These are phyloP conservation scores for Galbula dea DNA, from an alignment of 2,113 vertebrate species.

Conservation along the genomic window DNA sequence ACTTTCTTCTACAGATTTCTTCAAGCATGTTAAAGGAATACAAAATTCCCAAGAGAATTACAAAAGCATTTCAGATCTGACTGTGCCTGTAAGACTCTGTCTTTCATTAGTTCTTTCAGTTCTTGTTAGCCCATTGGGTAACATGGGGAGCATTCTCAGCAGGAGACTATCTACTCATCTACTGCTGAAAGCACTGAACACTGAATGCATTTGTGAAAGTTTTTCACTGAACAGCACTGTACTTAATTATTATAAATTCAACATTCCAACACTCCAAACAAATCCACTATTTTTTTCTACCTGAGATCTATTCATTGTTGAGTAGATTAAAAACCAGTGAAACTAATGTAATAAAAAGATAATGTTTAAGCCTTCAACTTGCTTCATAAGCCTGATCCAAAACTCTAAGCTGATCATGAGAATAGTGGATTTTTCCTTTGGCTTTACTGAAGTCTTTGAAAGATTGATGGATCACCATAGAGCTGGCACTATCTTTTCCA, in stretches of 20 bases:
- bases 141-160: background rate
- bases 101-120: background rate
- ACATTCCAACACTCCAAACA: background rate
- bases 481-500: background rate
- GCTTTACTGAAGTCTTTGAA: background rate
- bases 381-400: background rate
- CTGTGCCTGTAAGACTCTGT: background rate
- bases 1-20: background rate
- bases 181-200: background rate
- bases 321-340: background rate
- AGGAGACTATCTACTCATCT: background rate
- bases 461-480: background rate
- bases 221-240: background rate
- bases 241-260: background rate
- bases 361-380: background rate
- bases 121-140: background rate
- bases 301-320: background rate
- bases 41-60: background rate
- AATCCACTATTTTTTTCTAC: background rate
- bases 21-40: background rate
- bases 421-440: background rate
- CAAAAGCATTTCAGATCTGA: background rate
- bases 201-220: background rate
- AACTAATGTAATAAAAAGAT: background rate
- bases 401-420: background rate